Evolutionary conservation across 1,140 invertebrate genomes (phyloP), one percentile per base, ranked within the genome.

Genomic region (Rhyzopertha dominica): DNA sequence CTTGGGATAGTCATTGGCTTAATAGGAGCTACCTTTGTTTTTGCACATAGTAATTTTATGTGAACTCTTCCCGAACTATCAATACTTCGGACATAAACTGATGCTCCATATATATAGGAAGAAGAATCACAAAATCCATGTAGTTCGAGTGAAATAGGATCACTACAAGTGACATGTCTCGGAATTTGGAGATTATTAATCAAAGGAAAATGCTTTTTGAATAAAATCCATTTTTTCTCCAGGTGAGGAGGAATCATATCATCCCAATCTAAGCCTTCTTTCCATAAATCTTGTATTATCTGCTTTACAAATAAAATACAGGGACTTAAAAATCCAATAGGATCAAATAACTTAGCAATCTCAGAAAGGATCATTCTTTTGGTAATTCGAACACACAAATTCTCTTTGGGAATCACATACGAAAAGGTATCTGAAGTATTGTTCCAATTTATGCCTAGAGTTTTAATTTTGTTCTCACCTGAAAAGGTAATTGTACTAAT

Each of bases 281-380:
- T 16, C 67, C 67, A 69, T 4, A 72, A 23, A 37, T 60, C 43
- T 54, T 73, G 69, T 4, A 73, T 24, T 5, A 71, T 37, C 3
- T 67, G 60, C 53, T 73, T 72, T 25, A 56, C 54, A 8, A 45
- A 38, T 14, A 70, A 59, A 2, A 56, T 58, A 17, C 63, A 30
- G 14, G 68, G 66, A 31, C 51, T 48, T 8, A 69, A 20, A 17
- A 67, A 47, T 17, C 68, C 69, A 13, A 68, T 48, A n/a, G 68
- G 70, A 49, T 73, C 70, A 46, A 66, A 73, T 10, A 67, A 26
- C 49, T 62, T 47, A 10, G 53, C 46, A 8, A 62, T 45, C 9
- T 5, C 12, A 0, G 47, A 45, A 23, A 38, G 18, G 24, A 44
- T 45, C n/a, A n/a, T n/a, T n/a, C n/a, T n/a, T n/a, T n/a, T n/a